Base-by-base conservation (phyloP, 2,797 vertebrate species). In the Rhinophrynus dorsalis region DNA sequence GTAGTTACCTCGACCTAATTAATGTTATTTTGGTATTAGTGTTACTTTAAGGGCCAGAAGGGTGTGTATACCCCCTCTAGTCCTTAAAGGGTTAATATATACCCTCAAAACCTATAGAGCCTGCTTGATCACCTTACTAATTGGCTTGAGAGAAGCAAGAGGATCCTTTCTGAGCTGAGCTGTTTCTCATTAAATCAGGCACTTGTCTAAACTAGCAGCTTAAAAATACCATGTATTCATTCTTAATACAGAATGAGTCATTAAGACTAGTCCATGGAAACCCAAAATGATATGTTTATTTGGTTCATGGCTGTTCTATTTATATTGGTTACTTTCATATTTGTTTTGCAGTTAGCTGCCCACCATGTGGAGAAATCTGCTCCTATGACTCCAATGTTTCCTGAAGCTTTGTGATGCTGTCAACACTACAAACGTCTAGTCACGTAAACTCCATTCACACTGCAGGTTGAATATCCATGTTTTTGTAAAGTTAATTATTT, bases 241-340 rank as follows among this genome's bases (percentile, higher is more conserved):
- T 64, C 40, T 24, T 52, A 57, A 40, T 38, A 45, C n/a, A 56
- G 35, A 32, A 58, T 64, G 52, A 64, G 60, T 64, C 60, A 72
- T 50, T 61, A 51, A 8, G 26, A 51, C 56, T 42, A 30, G 29
- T 18, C 11, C 57, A 65, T 66, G 54, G 27, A 66, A 58, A 66
- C 18, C 27, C 33, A 58, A 72, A 65, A 62, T 51, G 8, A 24
- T 10, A 32, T 73, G 54, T 65, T 65, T 59, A 44, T 72, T 42
- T 72, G 48, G 42, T 58, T 23, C 26, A 50, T 65, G 42, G 33
- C 35, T 51, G 44, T 24, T 24, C 69, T 59, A 59, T 73, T 73
- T 65, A 59, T 66, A 56, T 59, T 72, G 68, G 68, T 72, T 65
- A 50, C 61, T 21, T 64, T 37, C 20, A 13, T 64, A 55, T 71